Evolutionary conservation across 2,113 vertebrate species (phyloP).

Genomic region (Spea bombifrons): DNA sequence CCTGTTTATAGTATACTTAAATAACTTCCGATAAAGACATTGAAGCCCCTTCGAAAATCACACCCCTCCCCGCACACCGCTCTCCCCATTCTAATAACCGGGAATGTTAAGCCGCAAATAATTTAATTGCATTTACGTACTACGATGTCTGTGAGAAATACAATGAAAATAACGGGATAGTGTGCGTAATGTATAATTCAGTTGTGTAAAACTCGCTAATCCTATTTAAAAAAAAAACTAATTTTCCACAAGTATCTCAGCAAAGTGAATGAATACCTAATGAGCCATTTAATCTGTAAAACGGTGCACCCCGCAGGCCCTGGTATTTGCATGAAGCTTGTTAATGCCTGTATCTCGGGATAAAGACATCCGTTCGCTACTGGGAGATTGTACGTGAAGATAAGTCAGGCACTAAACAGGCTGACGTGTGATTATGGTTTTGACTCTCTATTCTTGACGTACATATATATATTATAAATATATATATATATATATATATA

Average conservation of each 20-base stretch:
- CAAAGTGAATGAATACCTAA: constrained; percentile 64
- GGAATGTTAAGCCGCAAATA: not conserved
- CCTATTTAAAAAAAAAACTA: constrained; percentile 56
- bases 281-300: constrained; percentile 60
- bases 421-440: constrained; percentile 55
- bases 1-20: too few relatives aligned
- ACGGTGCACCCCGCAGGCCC: constrained; percentile 51
- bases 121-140: not conserved
- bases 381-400: constrained; percentile 57
- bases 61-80: not conserved
- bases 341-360: constrained; percentile 48
- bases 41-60: too few relatives aligned
- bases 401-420: constrained; percentile 48
- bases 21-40: too few relatives aligned
- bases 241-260: constrained; percentile 58
- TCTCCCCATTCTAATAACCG: not conserved
- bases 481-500: too few relatives aligned
- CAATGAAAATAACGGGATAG: not conserved
- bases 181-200: not conserved
- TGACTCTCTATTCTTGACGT: constrained; percentile 52
- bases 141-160: not conserved
- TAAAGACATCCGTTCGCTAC: constrained; percentile 56
- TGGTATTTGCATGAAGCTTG: constrained; percentile 51
- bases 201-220: constrained; percentile 45
- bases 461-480: too few relatives aligned